Percentiles rank a stretch among this genome's conserved stretches.
phyloP scores from a whole-genome alignment of 1,140 invertebrate species.

The Heliconius himera region DNA sequence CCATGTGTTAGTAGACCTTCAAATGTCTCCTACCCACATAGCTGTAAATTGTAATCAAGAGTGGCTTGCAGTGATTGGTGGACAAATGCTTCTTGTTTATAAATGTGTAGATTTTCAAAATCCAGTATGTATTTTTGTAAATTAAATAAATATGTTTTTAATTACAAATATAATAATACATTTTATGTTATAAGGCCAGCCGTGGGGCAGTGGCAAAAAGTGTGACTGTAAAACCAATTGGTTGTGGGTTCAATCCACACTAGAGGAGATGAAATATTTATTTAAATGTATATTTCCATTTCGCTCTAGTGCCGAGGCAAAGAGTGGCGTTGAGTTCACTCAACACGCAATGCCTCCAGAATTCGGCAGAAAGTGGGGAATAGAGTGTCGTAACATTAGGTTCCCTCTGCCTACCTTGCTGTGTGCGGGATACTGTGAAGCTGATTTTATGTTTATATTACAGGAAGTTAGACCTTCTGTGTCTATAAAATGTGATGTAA shows the following conservation, averaged over 20 bases:
- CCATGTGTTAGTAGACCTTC: conserved; percentile 55
- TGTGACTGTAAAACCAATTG: no score
- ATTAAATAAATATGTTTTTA: conserved; percentile 5
- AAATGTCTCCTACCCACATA: conserved; percentile 58
- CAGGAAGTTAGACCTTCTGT: conserved; percentile 61
- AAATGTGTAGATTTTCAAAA: conserved; percentile 63
- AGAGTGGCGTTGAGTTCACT: no score
- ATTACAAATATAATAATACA: background rate
- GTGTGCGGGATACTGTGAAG: no score
- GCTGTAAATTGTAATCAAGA: conserved; percentile 66
- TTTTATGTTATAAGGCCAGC: background rate
- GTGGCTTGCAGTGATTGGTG: conserved; percentile 60
- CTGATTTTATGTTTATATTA: conserved; percentile 29
- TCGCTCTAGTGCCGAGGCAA: no score
- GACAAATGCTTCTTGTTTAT: conserved; percentile 54
- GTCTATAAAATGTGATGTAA: conserved; percentile 55
- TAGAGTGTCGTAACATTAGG: no score
- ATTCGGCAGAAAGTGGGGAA: no score
- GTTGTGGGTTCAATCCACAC: no score
- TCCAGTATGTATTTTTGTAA: conserved; percentile 42
- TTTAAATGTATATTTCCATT: no score
- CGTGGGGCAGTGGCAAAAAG: no score
- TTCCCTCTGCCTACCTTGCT: no score
- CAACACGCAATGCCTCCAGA: no score
- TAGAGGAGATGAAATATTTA: no score